Percentiles rank a stretch among this genome's conserved stretches.
Conservation (phyloP, 2,113 vertebrate species). For the Pluvialis apricaria region DNA sequence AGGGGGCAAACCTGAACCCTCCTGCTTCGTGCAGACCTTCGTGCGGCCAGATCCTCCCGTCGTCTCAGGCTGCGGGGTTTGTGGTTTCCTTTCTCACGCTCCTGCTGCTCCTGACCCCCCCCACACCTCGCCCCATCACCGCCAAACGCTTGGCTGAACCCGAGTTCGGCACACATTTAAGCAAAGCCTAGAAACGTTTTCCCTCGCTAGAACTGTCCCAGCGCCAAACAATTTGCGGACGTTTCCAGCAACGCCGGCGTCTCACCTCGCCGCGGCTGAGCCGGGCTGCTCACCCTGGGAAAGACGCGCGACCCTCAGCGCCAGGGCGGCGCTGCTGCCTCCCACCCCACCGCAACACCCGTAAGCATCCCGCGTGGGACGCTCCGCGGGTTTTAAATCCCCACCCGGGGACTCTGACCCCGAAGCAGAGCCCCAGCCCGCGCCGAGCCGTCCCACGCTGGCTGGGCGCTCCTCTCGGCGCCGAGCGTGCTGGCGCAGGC, state of each 20-base stretch:
- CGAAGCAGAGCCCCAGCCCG: neutral
- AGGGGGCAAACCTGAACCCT: neutral
- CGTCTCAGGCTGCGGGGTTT: neutral
- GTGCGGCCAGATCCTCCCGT: neutral
- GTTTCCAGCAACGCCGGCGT: neutral
- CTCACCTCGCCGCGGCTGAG: fast-evolving
- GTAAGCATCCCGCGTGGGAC: fast-evolving
- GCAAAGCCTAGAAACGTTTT: neutral
- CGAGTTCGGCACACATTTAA: neutral
- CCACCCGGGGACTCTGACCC: neutral
- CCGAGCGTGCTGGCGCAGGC: neutral
- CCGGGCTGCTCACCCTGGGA: neutral
- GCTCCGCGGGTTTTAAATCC: neutral
- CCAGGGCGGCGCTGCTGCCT: neutral
- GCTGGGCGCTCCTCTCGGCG: neutral
- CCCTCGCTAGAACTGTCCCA: neutral
- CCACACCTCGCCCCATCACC: neutral
- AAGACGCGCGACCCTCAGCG: fast-evolving
- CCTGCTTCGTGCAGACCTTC: neutral
- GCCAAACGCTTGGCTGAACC: neutral
- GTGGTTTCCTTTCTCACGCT: conserved; percentile 19
- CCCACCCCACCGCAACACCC: fast-evolving
- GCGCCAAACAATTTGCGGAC: neutral
- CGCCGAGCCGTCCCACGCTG: neutral
- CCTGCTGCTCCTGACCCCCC: neutral